Evolutionary conservation across 1,140 invertebrate species (phyloP).

Genomic region (Hesperophylax magnus): DNA sequence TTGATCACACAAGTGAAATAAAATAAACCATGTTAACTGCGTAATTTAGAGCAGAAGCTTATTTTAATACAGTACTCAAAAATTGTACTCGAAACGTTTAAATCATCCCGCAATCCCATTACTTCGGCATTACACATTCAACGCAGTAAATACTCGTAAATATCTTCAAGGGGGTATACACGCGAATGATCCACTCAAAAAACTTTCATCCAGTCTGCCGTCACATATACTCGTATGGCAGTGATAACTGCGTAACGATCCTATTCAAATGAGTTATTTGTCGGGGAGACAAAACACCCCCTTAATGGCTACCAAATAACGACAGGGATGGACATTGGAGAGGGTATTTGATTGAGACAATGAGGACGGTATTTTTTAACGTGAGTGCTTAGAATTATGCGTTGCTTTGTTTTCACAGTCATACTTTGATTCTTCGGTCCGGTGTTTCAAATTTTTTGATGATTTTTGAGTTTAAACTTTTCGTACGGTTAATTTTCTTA

Average conservation of each 20-base stretch:
- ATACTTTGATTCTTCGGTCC: too few relatives aligned
- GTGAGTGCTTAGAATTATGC: too few relatives aligned
- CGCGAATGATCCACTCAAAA: constrained; percentile 34
- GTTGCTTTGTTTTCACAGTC: too few relatives aligned
- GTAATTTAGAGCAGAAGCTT: background rate
- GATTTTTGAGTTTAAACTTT: too few relatives aligned
- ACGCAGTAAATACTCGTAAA: constrained; percentile 3
- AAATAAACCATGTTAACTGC: too few relatives aligned
- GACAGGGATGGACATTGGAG: background rate
- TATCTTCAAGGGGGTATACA: constrained; percentile 1
- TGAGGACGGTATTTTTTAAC: background rate
- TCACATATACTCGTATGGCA: constrained; percentile 7
- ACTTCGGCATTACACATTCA: constrained; percentile 15
- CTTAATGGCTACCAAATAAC: background rate
- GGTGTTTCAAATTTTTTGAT: too few relatives aligned
- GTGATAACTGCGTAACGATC: constrained; percentile 56
- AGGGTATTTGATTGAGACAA: background rate
- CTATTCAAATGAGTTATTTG: constrained; percentile 57
- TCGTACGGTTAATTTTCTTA: too few relatives aligned
- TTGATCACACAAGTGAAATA: too few relatives aligned
- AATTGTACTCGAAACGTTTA: background rate
- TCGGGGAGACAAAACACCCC: constrained; percentile 9
- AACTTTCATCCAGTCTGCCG: constrained; percentile 31
- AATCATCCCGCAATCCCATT: background rate
- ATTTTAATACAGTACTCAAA: background rate